Evolutionary conservation across 2,888 invertebrate species (phyloP).

Genomic region (Bedellia somnulentella): DNA sequence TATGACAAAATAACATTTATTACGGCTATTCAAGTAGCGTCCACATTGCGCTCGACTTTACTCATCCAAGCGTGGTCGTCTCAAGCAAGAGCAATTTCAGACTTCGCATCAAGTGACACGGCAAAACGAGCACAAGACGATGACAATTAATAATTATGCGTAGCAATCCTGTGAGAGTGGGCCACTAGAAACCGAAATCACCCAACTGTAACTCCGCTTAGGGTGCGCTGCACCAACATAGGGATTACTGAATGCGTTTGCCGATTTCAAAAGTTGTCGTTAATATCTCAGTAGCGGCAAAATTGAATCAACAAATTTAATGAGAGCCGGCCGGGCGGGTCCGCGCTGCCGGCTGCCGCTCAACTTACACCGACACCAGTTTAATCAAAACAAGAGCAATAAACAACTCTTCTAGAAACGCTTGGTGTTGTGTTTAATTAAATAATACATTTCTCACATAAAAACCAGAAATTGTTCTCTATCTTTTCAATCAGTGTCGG

Average conservation of each 20-base stretch:
- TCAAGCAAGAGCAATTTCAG: conserved; percentile 30
- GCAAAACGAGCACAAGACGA: conserved; percentile 24
- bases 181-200: conserved; percentile 13
- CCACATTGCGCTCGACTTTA: conserved; percentile 23
- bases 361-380: no score
- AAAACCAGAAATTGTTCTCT: no score
- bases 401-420: no score
- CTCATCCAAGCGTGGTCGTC: conserved; percentile 30
- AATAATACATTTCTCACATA: no score
- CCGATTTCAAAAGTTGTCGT: conserved; percentile 13
- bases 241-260: conserved; percentile 28
- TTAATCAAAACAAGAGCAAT: no score
- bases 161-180: conserved; percentile 1
- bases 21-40: conserved; percentile 14
- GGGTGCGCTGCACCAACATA: conserved; percentile 22
- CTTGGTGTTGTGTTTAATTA: no score
- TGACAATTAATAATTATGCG: conserved; percentile 12
- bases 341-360: conserved; percentile 2
- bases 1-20: conserved; percentile 45
- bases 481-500: no score
- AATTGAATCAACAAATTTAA: conserved; percentile 32
- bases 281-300: conserved; percentile 21
- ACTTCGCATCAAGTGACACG: conserved; percentile 33
- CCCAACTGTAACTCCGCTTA: conserved; percentile 31
- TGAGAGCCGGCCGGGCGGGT: conserved; percentile 20